Base-by-base conservation (phyloP, 2,113 vertebrate genomes). In the Corythornis vintsioides region DNA sequence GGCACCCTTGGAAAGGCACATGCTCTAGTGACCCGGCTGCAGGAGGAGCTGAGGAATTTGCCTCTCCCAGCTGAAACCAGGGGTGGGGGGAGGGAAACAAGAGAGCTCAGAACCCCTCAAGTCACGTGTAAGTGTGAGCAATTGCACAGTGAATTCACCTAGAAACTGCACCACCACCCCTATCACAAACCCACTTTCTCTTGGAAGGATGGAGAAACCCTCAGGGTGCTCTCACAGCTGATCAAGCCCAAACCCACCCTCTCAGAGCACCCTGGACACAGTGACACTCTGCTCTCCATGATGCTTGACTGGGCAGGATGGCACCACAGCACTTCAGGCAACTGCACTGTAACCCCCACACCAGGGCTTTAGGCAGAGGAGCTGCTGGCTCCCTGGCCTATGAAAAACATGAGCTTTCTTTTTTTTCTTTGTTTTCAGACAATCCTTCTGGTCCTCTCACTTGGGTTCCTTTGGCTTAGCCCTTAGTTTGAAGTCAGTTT, bases 1-100 rank as follows among this genome's bases (percentile, higher is more conserved):
- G 74, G 45, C 86, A 83, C 83, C 83, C 85, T 73, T 8, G 17
- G 88, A 22, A 95, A 97, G 95, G 94, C 96, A 96, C 94, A 14
- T 55, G 92, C 78, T 90, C 80, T 42, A 11, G 8, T 35, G 72
- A 70, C 61, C 78, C 7, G 0, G 40, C 19, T 75, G 80, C 6
- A 29, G 63, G 65, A 74, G 74, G 57, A 1, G 20, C 3, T 7
- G 35, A 83, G 85, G 67, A 81, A 71, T 60, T 61, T 48, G 66
- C 72, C 26, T 65, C 42, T 31, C 86, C 55, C 82, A 24, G 71
- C 77, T 56, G 57, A 60, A 56, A 19, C 55, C 29, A 65, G 50
- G 65, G 72, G 48, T 50, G 12, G 22, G 22, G 48, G 22, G 22
- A 50, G 48, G 52, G 33, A 80, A 33, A 28, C 5, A 38, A 4